Percentiles rank a stretch among this genome's conserved stretches.
Conservation (phyloP, 2,113 vertebrate genomes). For the Ia io region DNA sequence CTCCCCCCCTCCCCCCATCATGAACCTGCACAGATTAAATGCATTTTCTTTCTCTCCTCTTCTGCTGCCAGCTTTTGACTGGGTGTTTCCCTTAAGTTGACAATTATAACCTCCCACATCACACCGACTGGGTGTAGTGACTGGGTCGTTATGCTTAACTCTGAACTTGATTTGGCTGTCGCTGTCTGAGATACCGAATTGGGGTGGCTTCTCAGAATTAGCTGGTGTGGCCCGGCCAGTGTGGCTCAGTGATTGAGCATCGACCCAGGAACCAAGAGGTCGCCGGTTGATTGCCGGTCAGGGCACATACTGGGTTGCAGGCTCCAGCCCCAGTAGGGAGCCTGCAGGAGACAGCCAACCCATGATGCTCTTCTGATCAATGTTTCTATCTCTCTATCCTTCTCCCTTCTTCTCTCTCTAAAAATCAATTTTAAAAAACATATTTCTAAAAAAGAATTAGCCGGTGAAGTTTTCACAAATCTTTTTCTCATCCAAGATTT, state of each 20-base stretch:
- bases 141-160: not conserved
- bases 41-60: not conserved
- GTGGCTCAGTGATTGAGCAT: too few relatives aligned
- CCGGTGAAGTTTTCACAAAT: not conserved
- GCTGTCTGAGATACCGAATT: not conserved
- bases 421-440: too few relatives aligned
- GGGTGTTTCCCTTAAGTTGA: conserved; percentile 52
- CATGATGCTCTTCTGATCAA: too few relatives aligned
- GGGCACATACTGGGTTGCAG: too few relatives aligned
- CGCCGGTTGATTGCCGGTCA: too few relatives aligned
- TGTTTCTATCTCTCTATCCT: too few relatives aligned
- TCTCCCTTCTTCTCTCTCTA: too few relatives aligned
- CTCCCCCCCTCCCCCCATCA: fast-evolving
- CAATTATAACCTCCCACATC: conserved; percentile 4
- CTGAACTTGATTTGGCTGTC: conserved; percentile 14
- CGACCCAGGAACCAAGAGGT: too few relatives aligned
- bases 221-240: not conserved
- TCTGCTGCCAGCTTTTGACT: conserved; percentile 52
- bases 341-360: too few relatives aligned
- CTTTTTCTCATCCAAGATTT: conserved; percentile 41
- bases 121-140: not conserved
- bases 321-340: too few relatives aligned
- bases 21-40: conserved; percentile 24
- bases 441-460: not conserved
- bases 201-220: not conserved